phyloP scores from a whole-genome alignment of 1,140 invertebrate species.

The Tachypleus tridentatus region DNA sequence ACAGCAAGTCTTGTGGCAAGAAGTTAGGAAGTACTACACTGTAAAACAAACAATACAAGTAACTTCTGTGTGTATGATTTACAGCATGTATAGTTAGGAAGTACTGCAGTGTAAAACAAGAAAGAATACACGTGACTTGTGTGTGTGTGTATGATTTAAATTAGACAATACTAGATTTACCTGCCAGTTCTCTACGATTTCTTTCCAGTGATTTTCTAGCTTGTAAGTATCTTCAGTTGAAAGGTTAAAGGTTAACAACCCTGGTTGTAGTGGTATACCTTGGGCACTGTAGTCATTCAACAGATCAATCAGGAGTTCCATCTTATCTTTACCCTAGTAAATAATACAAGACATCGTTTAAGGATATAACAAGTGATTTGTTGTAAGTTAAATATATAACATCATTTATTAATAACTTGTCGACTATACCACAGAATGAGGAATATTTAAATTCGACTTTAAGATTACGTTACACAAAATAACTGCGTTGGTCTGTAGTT shows the following conservation, averaged over 20 bases:
- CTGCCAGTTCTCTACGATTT: slow-evolving; percentile 42
- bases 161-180: not conserved
- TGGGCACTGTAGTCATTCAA: slow-evolving; percentile 26
- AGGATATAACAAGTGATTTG: too few relatives aligned
- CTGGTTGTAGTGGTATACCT: slow-evolving; percentile 23
- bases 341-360: not conserved
- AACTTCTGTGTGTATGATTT: not conserved
- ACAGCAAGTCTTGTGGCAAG: not conserved
- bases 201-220: slow-evolving; percentile 55
- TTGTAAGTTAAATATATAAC: too few relatives aligned
- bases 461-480: too few relatives aligned
- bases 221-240: slow-evolving; percentile 36
- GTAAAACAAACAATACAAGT: not conserved
- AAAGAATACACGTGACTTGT: not conserved
- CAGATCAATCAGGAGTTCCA: slow-evolving; percentile 30
- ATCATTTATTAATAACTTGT: too few relatives aligned
- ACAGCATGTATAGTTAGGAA: not conserved
- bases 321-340: slow-evolving; percentile 28
- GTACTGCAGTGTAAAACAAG: not conserved
- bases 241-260: slow-evolving; percentile 25
- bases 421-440: too few relatives aligned
- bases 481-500: too few relatives aligned
- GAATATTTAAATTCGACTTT: too few relatives aligned
- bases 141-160: not conserved
- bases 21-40: not conserved